A percentile compares a stretch with the other conserved stretches of the same genome.
These are phyloP conservation scores for Ashinkailepas kermadecensis DNA, from an alignment of 2,888 invertebrate genomes.

Conservation along the genomic window DNA sequence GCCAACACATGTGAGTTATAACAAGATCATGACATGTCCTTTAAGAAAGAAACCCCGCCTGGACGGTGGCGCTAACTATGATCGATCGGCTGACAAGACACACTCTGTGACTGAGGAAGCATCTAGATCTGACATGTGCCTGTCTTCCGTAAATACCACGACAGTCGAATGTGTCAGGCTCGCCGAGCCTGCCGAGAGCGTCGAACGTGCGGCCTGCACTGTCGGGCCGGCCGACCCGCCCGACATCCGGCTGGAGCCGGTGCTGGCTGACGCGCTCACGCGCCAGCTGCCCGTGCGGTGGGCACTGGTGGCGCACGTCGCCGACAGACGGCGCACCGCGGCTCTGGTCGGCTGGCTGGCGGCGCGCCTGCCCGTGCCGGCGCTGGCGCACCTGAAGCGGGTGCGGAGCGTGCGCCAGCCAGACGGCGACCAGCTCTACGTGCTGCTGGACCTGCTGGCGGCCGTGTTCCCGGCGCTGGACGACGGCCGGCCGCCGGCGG, in stretches of 20 bases:
- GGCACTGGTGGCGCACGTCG: not conserved
- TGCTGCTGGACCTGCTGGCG: slow-evolving; percentile 45
- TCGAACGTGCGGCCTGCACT: not conserved
- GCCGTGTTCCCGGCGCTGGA: slow-evolving; percentile 56
- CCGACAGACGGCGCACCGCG: not conserved
- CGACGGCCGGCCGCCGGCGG: slow-evolving; percentile 70
- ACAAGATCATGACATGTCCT: too few relatives aligned
- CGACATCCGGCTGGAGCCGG: not conserved
- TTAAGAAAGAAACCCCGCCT: too few relatives aligned
- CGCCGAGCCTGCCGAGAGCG: too few relatives aligned
- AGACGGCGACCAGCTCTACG: not conserved
- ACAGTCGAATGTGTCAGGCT: too few relatives aligned
- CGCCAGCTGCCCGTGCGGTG: not conserved
- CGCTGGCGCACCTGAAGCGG: slow-evolving; percentile 31
- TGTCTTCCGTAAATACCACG: too few relatives aligned
- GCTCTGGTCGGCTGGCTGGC: slow-evolving; percentile 28
- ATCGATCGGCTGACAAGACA: too few relatives aligned
- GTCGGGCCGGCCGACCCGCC: not conserved
- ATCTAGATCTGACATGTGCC: too few relatives aligned
- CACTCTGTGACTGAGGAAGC: too few relatives aligned
- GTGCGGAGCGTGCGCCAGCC: slow-evolving; percentile 22
- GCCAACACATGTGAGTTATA: too few relatives aligned
- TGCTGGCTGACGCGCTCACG: not conserved
- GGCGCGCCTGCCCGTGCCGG: slow-evolving; percentile 27
- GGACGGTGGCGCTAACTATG: too few relatives aligned